These are phyloP conservation scores for Aleadryas rufinucha DNA, from an alignment of 2,113 vertebrate species.

Conservation along the genomic window DNA sequence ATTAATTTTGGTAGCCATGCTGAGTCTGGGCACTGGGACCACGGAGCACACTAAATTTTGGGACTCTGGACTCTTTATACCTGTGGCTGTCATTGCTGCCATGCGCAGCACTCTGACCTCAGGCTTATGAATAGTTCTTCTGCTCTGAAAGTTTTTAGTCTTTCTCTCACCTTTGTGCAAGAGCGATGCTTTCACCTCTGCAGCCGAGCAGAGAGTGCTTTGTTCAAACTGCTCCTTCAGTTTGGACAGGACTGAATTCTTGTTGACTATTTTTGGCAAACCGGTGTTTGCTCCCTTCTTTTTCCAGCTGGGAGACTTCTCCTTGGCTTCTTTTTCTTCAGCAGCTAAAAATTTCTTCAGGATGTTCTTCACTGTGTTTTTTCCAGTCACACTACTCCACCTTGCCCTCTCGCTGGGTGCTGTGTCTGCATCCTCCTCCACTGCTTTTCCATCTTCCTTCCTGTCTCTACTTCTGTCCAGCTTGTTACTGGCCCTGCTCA, in stretches of 20 bases:
- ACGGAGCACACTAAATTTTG: slow-evolving; percentile 58
- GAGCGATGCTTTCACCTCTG: slow-evolving; percentile 1
- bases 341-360: slow-evolving; percentile 80
- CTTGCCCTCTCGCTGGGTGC: neutral
- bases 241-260: slow-evolving; percentile 67
- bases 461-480: slow-evolving; percentile 49
- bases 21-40: slow-evolving; percentile 46
- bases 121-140: slow-evolving; percentile 45
- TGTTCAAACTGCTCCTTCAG: slow-evolving; percentile 83
- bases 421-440: neutral
- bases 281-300: neutral
- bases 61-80: slow-evolving; percentile 17
- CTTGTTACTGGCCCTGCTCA: slow-evolving; percentile 48
- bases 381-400: slow-evolving; percentile 22
- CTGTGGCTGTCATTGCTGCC: slow-evolving; percentile 40
- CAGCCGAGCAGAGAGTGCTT: slow-evolving; percentile 60
- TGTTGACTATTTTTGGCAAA: slow-evolving; percentile 53
- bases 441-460: neutral
- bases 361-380: slow-evolving; percentile 77
- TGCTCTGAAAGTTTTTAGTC: neutral
- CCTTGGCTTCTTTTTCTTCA: slow-evolving; percentile 73
- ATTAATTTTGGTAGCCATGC: slow-evolving; percentile 60
- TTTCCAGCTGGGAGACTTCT: neutral
- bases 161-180: slow-evolving; percentile 13
- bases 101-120: slow-evolving; percentile 39